phyloP scores from a whole-genome alignment of 2,797 vertebrate genomes.

The Ceryle rudis region DNA sequence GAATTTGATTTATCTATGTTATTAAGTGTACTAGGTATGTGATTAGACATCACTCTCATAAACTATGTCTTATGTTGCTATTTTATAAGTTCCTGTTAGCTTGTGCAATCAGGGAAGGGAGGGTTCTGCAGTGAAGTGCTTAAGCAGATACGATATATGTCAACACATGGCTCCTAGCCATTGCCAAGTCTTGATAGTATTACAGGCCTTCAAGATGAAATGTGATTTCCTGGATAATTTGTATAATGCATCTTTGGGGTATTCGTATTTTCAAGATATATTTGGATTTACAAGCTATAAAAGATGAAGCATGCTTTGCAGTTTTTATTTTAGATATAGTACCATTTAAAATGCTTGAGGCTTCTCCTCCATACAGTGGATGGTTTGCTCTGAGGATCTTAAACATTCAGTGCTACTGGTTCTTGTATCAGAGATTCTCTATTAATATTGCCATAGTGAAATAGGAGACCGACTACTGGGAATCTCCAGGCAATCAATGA shows the following conservation, averaged over 20 bases:
- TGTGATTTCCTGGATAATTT: constrained; percentile 23
- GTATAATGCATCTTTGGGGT: not conserved
- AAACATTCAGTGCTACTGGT: constrained; percentile 17
- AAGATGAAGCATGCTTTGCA: not conserved
- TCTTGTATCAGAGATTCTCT: constrained; percentile 21
- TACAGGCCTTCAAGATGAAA: not conserved
- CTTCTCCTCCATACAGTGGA: not conserved
- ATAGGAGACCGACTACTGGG: constrained; percentile 29
- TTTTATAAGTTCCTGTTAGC: not conserved
- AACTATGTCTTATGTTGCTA: not conserved
- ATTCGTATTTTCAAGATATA: not conserved
- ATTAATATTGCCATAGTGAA: constrained; percentile 50
- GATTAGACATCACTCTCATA: constrained; percentile 15
- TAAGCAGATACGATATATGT: not conserved
- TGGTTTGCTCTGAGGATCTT: constrained; percentile 9
- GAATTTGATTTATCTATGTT: constrained; percentile 43
- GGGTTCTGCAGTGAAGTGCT: not conserved
- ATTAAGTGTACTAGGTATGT: not conserved
- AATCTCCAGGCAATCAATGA: constrained; percentile 45
- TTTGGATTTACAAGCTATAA: constrained; percentile 21
- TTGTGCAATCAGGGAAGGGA: not conserved
- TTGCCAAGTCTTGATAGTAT: not conserved
- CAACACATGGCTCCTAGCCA: not conserved
- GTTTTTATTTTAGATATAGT: not conserved
- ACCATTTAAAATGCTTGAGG: constrained; percentile 19